A percentile compares a stretch with the other conserved stretches of the same genome.
Evolutionary conservation across 2,888 invertebrate genomes (phyloP).

Genomic region (Amiota communis): DNA sequence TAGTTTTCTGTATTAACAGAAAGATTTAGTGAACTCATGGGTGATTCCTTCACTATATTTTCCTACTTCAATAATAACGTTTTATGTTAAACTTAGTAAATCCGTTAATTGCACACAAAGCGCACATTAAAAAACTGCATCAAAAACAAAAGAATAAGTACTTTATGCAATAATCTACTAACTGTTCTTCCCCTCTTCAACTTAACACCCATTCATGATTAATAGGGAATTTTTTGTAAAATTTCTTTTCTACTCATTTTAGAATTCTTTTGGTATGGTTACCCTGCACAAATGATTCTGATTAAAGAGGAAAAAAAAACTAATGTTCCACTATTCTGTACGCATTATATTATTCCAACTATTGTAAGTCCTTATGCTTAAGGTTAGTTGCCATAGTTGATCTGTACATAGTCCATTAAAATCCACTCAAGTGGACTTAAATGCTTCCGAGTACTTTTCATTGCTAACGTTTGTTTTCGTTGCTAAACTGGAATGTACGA

Average conservation of each 20-base stretch:
- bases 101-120: conserved; percentile 48
- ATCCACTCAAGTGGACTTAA: conserved; percentile 66
- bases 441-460: conserved; percentile 59
- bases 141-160: not conserved
- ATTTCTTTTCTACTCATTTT: not conserved
- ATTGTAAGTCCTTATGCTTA: too few species aligned
- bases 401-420: conserved; percentile 56
- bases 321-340: conserved; percentile 23
- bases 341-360: not conserved
- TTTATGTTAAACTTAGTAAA: not conserved
- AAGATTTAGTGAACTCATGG: too few species aligned
- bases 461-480: conserved; percentile 15
- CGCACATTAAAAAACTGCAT: conserved; percentile 45
- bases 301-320: conserved; percentile 56
- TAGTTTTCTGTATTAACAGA: too few species aligned
- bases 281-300: conserved; percentile 43
- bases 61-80: not conserved
- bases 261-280: conserved; percentile 1
- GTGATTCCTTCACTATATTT: too few species aligned
- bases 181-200: not conserved
- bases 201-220: not conserved
- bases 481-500: not conserved
- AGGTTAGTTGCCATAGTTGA: conserved; percentile 28
- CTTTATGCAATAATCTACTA: conserved; percentile 16
- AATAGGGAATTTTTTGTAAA: not conserved